Percentiles rank a stretch among this genome's conserved stretches.
These are phyloP conservation scores for Cacoxenus indagator DNA, from an alignment of 2,888 invertebrate genomes.

Conservation along the genomic window DNA sequence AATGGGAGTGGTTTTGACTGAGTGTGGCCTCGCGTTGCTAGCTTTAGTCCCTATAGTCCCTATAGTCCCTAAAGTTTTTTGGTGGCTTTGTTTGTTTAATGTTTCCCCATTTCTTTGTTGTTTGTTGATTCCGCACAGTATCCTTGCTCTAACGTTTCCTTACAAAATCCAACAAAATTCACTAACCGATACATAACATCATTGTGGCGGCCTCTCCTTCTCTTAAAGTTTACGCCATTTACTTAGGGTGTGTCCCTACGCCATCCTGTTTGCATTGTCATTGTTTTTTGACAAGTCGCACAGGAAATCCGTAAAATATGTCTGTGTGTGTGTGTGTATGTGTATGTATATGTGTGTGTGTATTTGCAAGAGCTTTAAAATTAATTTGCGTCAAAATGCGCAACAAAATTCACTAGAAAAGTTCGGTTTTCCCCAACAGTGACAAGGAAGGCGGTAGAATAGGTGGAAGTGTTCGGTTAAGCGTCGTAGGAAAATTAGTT, in stretches of 20 bases:
- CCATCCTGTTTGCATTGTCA: not conserved
- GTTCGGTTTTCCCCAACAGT: not conserved
- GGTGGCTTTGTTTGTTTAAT: constrained; percentile 12
- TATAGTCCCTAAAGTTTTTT: not conserved
- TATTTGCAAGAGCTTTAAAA: constrained; percentile 7
- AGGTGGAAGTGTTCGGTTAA: not conserved
- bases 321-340: too few species aligned
- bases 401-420: not conserved
- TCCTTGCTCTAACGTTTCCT: not conserved
- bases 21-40: not conserved
- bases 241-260: constrained; percentile 4
- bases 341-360: not conserved
- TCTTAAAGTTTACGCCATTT: not conserved
- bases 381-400: constrained; percentile 13
- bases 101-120: too few species aligned
- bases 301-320: not conserved
- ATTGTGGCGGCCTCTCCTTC: not conserved
- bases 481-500: not conserved
- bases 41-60: not conserved
- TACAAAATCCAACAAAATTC: not conserved
- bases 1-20: constrained; percentile 6
- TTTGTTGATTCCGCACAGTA: not conserved
- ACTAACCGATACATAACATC: not conserved
- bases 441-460: too few species aligned
- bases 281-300: not conserved